phyloP scores from a whole-genome alignment of 2,888 invertebrate genomes.

The Andrena chrysosceles region DNA sequence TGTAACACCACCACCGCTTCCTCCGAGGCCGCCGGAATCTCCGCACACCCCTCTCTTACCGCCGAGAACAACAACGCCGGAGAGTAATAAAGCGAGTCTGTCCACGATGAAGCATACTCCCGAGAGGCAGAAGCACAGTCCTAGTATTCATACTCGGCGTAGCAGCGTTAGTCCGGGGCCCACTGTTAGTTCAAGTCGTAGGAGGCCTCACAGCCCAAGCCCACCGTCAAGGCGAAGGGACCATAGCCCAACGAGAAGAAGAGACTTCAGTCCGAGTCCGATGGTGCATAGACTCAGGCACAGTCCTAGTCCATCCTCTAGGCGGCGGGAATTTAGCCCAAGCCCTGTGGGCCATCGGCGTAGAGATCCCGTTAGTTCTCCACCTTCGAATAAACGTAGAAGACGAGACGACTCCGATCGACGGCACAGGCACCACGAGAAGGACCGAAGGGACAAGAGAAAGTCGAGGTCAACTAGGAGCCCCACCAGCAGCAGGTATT shows the following conservation, averaged over 20 bases:
- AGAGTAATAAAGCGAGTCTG: constrained; percentile 63
- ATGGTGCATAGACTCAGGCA: constrained; percentile 78
- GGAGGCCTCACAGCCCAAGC: constrained; percentile 82
- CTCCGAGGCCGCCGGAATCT: constrained; percentile 85
- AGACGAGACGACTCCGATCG: constrained; percentile 84
- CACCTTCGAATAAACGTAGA: constrained; percentile 83
- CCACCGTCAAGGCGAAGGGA: constrained; percentile 80
- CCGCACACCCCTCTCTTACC: constrained; percentile 90
- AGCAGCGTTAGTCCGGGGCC: constrained; percentile 71
- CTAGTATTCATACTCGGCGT: constrained; percentile 72
- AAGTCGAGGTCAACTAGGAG: constrained; percentile 83
- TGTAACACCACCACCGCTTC: constrained; percentile 74
- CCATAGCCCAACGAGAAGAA: constrained; percentile 79
- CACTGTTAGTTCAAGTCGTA: constrained; percentile 68
- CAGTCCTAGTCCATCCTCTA: constrained; percentile 78
- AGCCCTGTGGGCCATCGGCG: constrained; percentile 78
- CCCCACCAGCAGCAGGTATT: constrained; percentile 79
- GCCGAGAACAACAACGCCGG: constrained; percentile 83
- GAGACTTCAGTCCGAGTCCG: constrained; percentile 81
- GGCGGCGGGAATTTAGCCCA: constrained; percentile 80
- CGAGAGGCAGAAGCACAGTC: constrained; percentile 72
- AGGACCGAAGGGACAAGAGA: constrained; percentile 85
- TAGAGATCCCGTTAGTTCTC: constrained; percentile 81
- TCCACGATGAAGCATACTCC: constrained; percentile 70
- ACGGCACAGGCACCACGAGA: constrained; percentile 85